These are phyloP conservation scores for Spondyliosoma cantharus DNA, from an alignment of 2,797 vertebrate genomes.

Conservation along the genomic window DNA sequence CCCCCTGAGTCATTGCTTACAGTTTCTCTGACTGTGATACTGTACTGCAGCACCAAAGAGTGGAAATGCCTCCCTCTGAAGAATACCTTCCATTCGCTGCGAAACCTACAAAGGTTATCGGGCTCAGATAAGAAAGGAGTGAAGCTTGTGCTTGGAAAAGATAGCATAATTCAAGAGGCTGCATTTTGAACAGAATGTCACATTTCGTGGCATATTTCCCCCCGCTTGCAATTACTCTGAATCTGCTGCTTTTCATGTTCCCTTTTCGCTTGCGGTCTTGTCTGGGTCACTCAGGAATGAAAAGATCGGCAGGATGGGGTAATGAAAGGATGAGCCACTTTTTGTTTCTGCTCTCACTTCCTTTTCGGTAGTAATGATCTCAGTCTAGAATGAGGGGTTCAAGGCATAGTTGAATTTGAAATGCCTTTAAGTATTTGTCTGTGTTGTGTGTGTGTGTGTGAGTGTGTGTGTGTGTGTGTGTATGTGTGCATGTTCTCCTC, in stretches of 20 bases:
- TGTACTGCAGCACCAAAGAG: slow-evolving; percentile 32
- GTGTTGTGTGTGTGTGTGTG: neutral
- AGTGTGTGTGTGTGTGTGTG: neutral
- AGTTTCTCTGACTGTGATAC: slow-evolving; percentile 26
- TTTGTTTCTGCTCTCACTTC: slow-evolving; percentile 41
- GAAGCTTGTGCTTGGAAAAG: slow-evolving; percentile 48
- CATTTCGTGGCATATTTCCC: slow-evolving; percentile 47
- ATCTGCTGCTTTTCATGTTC: slow-evolving; percentile 57
- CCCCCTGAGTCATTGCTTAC: slow-evolving; percentile 42
- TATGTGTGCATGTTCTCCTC: neutral
- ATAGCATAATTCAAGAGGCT: slow-evolving; percentile 67
- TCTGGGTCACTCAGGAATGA: slow-evolving; percentile 61
- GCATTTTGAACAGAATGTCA: slow-evolving; percentile 68
- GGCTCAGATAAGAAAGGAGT: slow-evolving; percentile 61
- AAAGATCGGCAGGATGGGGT: slow-evolving; percentile 40
- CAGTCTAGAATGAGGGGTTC: slow-evolving; percentile 26
- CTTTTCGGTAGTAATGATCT: slow-evolving; percentile 43
- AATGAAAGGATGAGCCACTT: slow-evolving; percentile 47
- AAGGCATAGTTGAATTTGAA: slow-evolving; percentile 41
- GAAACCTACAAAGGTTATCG: slow-evolving; percentile 65
- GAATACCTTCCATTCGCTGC: slow-evolving; percentile 55
- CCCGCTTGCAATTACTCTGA: slow-evolving; percentile 46
- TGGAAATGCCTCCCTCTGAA: slow-evolving; percentile 43
- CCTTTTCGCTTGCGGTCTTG: slow-evolving; percentile 39
- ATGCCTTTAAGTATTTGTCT: slow-evolving; percentile 30